These are phyloP conservation scores for Drosophila asahinai DNA, from an alignment of 1,140 invertebrate genomes.

Conservation along the genomic window DNA sequence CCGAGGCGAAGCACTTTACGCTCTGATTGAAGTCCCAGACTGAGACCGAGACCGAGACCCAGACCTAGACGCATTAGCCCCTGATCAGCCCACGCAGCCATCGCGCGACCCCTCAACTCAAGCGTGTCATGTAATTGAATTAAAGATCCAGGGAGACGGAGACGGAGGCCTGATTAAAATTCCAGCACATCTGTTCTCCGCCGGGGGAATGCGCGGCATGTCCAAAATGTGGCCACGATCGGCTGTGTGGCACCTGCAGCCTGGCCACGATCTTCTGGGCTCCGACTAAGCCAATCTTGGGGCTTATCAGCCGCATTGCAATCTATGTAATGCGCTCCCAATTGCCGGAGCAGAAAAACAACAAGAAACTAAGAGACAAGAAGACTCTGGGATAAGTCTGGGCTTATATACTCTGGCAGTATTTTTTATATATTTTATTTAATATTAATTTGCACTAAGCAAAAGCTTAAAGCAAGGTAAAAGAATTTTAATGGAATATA, in stretches of 20 bases:
- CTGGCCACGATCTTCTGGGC: constrained; percentile 48
- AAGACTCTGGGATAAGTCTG: no score
- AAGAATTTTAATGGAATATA: background rate
- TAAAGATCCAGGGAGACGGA: constrained; percentile 37
- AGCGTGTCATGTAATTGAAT: constrained; percentile 82
- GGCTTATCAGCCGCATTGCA: constrained; percentile 74
- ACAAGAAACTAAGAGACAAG: background rate
- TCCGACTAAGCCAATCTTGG: constrained; percentile 20
- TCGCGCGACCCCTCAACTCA: constrained; percentile 49
- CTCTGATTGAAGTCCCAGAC: constrained; percentile 56
- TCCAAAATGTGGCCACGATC: constrained; percentile 72
- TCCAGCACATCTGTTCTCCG: constrained; percentile 44
- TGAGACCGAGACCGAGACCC: background rate
- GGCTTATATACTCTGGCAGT: background rate
- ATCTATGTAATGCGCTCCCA: constrained; percentile 70
- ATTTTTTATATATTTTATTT: background rate
- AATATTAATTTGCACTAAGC: background rate
- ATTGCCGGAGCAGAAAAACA: constrained; percentile 41
- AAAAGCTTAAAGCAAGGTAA: no score
- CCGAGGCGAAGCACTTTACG: constrained; percentile 63
- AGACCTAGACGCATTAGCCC: constrained; percentile 23
- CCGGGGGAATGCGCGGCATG: constrained; percentile 53
- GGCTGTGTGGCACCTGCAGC: constrained; percentile 67
- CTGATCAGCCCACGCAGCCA: constrained; percentile 54
- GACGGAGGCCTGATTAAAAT: constrained; percentile 74